These are phyloP conservation scores for Slavum lentiscoides DNA, from an alignment of 2,888 invertebrate genomes.

Conservation along the genomic window DNA sequence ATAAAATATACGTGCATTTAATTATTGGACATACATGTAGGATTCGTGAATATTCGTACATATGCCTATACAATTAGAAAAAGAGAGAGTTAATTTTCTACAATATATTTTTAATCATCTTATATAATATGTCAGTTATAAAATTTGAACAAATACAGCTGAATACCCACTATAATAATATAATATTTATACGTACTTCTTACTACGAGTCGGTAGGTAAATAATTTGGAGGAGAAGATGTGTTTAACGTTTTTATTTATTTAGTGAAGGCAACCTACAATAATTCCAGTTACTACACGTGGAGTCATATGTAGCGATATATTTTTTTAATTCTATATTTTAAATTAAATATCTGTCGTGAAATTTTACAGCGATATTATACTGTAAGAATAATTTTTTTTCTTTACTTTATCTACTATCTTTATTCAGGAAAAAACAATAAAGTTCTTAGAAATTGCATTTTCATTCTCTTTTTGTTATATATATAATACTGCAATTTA, in stretches of 20 bases:
- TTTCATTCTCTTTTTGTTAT: neutral
- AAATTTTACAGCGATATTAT: neutral
- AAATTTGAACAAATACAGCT: neutral
- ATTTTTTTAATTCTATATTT: conserved; percentile 5
- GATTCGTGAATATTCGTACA: neutral
- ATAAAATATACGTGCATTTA: neutral
- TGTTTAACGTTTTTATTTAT: conserved; percentile 50
- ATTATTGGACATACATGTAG: no score
- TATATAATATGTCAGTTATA: neutral
- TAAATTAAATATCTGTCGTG: no score
- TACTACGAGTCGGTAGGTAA: neutral
- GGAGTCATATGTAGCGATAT: conserved; percentile 16
- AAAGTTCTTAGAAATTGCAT: neutral
- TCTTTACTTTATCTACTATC: neutral
- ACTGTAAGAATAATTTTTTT: neutral
- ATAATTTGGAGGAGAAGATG: conserved; percentile 5
- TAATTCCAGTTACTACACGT: conserved; percentile 43
- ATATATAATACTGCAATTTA: neutral
- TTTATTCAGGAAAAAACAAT: neutral
- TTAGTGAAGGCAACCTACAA: conserved; percentile 33
- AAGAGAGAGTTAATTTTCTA: neutral
- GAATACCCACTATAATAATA: neutral
- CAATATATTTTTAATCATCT: neutral
- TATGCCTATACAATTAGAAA: neutral
- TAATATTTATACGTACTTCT: neutral